A percentile compares a stretch with the other conserved stretches of the same genome.
These are phyloP conservation scores for Diacarnus erythraeanus DNA, from an alignment of 37 sponge, comb jelly and placozoan genomes.

Conservation along the genomic window DNA sequence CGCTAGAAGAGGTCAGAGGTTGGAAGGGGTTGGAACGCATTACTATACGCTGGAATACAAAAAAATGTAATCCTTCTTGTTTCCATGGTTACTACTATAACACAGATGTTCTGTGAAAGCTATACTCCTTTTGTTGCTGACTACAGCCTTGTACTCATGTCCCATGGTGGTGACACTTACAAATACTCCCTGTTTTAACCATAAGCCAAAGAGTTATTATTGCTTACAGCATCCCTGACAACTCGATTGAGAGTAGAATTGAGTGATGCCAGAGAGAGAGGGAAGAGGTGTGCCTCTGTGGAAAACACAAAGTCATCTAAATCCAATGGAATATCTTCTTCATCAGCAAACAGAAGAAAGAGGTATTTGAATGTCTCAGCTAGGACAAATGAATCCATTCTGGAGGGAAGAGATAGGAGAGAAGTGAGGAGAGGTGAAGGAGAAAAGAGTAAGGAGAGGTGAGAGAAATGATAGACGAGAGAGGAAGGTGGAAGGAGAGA, in stretches of 20 bases:
- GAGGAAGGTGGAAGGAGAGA: neutral
- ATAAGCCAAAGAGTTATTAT: no score
- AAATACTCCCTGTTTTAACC: no score
- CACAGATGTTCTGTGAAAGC: no score
- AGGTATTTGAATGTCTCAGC: slow-evolving; percentile 98
- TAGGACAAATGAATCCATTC: slow-evolving; percentile 95
- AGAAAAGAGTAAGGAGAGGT: neutral
- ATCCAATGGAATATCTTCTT: slow-evolving; percentile 74
- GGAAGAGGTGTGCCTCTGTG: slow-evolving; percentile 95
- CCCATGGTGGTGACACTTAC: no score
- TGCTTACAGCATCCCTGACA: slow-evolving; percentile 10
- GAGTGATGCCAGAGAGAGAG: slow-evolving; percentile 61
- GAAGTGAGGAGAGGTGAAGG: neutral
- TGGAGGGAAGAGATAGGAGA: slow-evolving; percentile 16
- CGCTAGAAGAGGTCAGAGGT: neutral
- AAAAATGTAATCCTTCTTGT: no score
- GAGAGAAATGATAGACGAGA: neutral
- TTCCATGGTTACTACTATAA: no score
- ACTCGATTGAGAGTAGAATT: slow-evolving; percentile 21
- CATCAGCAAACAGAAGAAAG: slow-evolving; percentile 88
- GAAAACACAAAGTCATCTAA: slow-evolving; percentile 91
- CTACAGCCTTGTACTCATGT: no score
- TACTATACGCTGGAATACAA: neutral
- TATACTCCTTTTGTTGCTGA: no score
- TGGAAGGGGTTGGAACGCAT: neutral